Base-by-base conservation (phyloP, 2,797 vertebrate species). In the Acrossocheilus fasciatus region DNA sequence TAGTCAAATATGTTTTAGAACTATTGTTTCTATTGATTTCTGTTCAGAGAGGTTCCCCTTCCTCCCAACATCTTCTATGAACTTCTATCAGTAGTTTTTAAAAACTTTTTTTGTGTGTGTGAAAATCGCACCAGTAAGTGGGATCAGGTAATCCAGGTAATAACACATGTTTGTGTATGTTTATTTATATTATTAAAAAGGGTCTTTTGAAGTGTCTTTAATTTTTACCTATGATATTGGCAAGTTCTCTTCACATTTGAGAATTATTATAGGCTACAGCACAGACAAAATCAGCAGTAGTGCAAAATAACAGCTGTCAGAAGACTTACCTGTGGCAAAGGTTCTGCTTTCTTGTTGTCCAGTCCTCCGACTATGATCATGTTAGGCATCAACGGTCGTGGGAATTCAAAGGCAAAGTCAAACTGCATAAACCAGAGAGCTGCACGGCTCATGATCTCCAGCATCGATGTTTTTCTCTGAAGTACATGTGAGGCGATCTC, bases 361-460 rank as follows among this genome's bases (percentile, higher is more conserved):
- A 96, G 86, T 17, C 93, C 93, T 52, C 94, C 93, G 0, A 93
- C 75, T 43, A 92, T 86, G 75, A 95, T 82, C 93, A 94, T 94
- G 6, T 92, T 94, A 26, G 95, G 95, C 95, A 95, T 94, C 57
- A 94, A 10, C 1, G 94, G 95, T 47, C 89, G 92, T 43, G 94
- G 93, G 36, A 92, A 93, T 69, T 94, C 92, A 62, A 95, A 92
- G 2, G 91, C 76, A 30, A 95, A 96, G 88, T 95, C 95, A 0
- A 81, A 94, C 34, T 77, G 90, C 68, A 95, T 0, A 0, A 96
- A 92, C 95, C 95, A 96, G 77, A 96, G 6, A 0, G 94, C 93
- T 9, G 62, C 92, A 10, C 81, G 73, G 17, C 89, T 76, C 14
- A 95, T 68, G 43, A 96, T 36, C 4, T 93, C 91, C 0, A 0